Base-by-base conservation (phyloP, 2,113 vertebrate species). In the Trochalopteron elliotii region DNA sequence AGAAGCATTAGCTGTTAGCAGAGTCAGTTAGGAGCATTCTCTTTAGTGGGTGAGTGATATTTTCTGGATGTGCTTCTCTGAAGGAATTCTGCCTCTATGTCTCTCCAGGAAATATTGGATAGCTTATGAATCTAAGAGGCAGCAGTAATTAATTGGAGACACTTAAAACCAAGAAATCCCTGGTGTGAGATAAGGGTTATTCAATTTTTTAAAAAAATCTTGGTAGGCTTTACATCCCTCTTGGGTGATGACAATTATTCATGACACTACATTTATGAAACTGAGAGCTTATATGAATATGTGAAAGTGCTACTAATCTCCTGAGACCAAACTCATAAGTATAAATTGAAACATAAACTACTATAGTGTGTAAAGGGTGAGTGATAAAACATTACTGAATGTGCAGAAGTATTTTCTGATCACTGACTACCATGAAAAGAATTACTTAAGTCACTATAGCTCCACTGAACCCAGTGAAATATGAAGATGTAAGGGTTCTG, bases 81-180 rank as follows among this genome's bases (percentile, higher is more conserved):
- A 84, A 87, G 80, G 20, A 96, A 83, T 90, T 81, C 55, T 90
- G 65, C 30, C 57, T 77, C 37, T 74, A 1, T 2, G 0, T 94
- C 83, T 96, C 78, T 78, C 52, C 80, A 90, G 94, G 83, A 96
- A 89, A 77, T 92, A 57, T 4, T 63, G 57, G 75, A 81, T 40
- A 80, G 67, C 40, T 91, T 93, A 33, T 85, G 75, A 92, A 91
- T 87, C 81, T 96, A 31, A 10, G 11, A 94, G 84, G 77, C 89
- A 95, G 37, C 80, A 90, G 94, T 92, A 96, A 95, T 96, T 96
- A 97, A 97, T 93, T 94, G 64, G 81, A 96, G 81, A 91, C 64
- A 67, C 69, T 82, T 90, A 86, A 94, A 94, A 28, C 63, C 42
- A 78, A 95, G 82, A 94, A 93, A 86, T 74, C 82, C 45, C 78